Base-by-base conservation (phyloP, 2,113 vertebrate species). In the Danio rerio region DNA sequence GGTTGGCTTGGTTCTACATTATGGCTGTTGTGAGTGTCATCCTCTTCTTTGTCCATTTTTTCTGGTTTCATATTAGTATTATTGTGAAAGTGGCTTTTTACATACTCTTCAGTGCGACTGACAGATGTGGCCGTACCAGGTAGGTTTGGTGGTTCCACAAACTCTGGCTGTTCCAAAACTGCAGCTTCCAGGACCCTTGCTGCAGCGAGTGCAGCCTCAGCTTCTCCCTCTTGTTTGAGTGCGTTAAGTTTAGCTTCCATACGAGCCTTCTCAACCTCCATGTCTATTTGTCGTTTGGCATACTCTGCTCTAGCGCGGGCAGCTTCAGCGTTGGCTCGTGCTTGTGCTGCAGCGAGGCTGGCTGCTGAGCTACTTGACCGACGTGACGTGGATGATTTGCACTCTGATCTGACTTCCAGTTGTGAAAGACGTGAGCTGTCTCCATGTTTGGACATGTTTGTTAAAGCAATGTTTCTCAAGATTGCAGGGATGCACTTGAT, bases 321-420 rank as follows among this genome's bases (percentile, higher is more conserved):
- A 12, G 61, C 61, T 40, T 63, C 61, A 63, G 61, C 61, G 21
- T 63, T 63, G 11, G 61, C 62, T 65, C 62, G 31, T 40, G 62
- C 62, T 11, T 40, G 18, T 63, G 11, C 11, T 63, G 21, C 61
- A 40, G 11, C 9, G 21, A 15, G 61, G 21, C 62, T 65, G 62
- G 6, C 12, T 42, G 62, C 62, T 65, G 31, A 65, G 11, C 31
- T 42, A 12, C 62, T 61, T 61, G 58, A 8, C 13, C 13, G 0
- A 31, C 20, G 11, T 8, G 62, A 42, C 13, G 20, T 65, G 62
- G 62, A 65, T 65, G 62, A 65, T 16, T 15, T 65, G 62, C 62
- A 65, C 62, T 7, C 62, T 31, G 7, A 65, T 21, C 31, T 42
- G 31, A 52, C 49, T 52, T 52, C 49, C 49, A 52, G 49, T 52